Conservation (phyloP, 2,888 invertebrate species). For the Scaptodrosophila latifasciaeformis region DNA sequence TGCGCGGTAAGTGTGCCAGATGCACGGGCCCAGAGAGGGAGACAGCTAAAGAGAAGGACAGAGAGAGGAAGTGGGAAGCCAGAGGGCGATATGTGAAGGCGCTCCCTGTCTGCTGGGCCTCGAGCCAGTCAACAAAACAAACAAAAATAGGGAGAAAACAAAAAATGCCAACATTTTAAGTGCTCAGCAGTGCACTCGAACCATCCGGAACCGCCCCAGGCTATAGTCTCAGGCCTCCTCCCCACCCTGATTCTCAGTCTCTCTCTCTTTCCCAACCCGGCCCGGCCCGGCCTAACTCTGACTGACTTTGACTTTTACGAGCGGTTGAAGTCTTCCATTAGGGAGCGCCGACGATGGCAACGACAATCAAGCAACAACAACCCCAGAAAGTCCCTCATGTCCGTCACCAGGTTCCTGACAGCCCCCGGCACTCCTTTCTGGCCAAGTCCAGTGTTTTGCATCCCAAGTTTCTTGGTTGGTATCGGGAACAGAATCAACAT, state of each 20-base stretch:
- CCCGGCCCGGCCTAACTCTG: conserved; percentile 7
- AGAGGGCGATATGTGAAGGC: too few species aligned
- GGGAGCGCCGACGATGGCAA: conserved; percentile 30
- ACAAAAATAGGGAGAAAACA: too few species aligned
- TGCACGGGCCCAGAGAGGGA: conserved; percentile 41
- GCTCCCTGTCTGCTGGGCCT: too few species aligned
- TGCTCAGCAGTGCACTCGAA: conserved; percentile 54
- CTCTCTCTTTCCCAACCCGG: too few species aligned
- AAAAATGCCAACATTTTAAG: conserved; percentile 53
- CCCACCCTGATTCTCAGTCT: too few species aligned
- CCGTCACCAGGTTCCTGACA: conserved; percentile 12
- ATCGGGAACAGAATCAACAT: background rate
- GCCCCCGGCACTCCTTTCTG: background rate
- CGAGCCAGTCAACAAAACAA: conserved; percentile 41
- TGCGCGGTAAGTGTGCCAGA: conserved; percentile 63
- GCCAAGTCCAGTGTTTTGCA: conserved; percentile 14
- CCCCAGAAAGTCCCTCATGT: conserved; percentile 1
- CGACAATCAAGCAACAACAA: too few species aligned
- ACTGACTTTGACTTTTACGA: conserved; percentile 51
- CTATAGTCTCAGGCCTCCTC: too few species aligned
- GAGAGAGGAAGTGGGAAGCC: background rate
- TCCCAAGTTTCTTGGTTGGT: conserved; percentile 4
- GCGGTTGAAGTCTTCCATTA: conserved; percentile 43
- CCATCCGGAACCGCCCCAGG: conserved; percentile 17
- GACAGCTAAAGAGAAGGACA: too few species aligned